Evolutionary conservation across 1,140 invertebrate genomes (phyloP).

Genomic region (Patella vulgata): DNA sequence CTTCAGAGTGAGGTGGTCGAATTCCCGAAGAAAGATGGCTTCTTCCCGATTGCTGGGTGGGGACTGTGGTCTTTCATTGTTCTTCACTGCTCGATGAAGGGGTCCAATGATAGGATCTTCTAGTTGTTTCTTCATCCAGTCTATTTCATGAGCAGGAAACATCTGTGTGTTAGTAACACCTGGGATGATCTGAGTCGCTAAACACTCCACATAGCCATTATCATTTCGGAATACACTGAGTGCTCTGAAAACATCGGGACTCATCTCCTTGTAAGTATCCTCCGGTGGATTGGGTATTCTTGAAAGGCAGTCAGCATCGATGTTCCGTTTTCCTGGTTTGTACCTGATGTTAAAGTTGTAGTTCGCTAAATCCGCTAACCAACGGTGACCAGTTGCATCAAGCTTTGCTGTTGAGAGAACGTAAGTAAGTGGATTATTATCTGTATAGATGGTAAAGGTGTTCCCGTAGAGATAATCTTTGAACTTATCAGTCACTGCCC

Average conservation of each 20-base stretch:
- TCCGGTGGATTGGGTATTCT: too few relatives aligned
- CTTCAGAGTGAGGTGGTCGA: conserved; percentile 2
- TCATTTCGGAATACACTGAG: too few relatives aligned
- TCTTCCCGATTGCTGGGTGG: background rate
- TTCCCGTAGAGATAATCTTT: conserved; percentile 26
- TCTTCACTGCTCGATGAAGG: background rate
- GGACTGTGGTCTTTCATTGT: background rate
- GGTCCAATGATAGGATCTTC: background rate
- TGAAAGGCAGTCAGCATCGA: too few relatives aligned
- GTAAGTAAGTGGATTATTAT: conserved; percentile 32
- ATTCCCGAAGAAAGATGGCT: background rate
- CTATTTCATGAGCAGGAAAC: too few relatives aligned
- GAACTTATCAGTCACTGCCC: conserved; percentile 22
- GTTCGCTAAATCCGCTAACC: conserved; percentile 17
- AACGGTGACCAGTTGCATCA: conserved; percentile 27
- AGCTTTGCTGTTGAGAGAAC: conserved; percentile 22
- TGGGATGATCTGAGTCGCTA: too few relatives aligned
- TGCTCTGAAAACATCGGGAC: too few relatives aligned
- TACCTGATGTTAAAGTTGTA: conserved; percentile 20
- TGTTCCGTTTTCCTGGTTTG: conserved; percentile 4
- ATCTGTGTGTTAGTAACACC: too few relatives aligned
- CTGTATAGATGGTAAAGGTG: conserved; percentile 22
- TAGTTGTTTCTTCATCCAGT: conserved; percentile 2
- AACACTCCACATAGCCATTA: too few relatives aligned
- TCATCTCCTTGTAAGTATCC: too few relatives aligned